phyloP scores from a whole-genome alignment of 2,888 invertebrate genomes.

The Elysia crispata region DNA sequence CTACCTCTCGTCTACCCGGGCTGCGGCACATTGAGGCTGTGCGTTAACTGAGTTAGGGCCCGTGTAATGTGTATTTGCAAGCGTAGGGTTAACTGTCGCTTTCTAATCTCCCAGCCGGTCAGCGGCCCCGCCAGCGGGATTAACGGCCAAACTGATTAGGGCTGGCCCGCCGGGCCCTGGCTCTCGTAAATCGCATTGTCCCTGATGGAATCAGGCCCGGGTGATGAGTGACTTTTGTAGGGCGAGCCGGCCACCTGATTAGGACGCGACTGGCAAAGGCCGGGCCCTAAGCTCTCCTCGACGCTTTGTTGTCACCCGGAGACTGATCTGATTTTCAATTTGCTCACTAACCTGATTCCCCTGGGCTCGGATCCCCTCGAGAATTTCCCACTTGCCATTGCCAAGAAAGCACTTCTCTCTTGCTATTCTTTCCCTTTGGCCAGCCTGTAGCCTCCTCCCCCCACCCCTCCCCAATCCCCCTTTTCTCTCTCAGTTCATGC shows the following conservation, averaged over 20 bases:
- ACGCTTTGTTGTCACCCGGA: slow-evolving; percentile 58
- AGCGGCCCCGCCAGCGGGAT: slow-evolving; percentile 23
- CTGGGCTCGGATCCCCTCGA: slow-evolving; percentile 42
- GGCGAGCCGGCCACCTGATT: slow-evolving; percentile 46
- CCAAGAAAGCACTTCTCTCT: too few species aligned
- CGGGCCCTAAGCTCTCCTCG: slow-evolving; percentile 44
- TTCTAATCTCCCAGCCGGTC: slow-evolving; percentile 45
- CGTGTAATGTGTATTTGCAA: slow-evolving; percentile 47
- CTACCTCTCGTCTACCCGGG: too few species aligned
- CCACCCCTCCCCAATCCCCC: too few species aligned
- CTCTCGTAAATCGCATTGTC: slow-evolving; percentile 47
- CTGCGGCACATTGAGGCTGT: too few species aligned
- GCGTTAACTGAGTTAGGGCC: slow-evolving; percentile 34
- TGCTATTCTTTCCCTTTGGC: too few species aligned
- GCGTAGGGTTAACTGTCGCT: slow-evolving; percentile 49
- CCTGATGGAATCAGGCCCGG: slow-evolving; percentile 50
- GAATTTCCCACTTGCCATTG: slow-evolving; percentile 39
- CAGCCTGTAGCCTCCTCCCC: too few species aligned
- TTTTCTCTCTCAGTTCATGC: too few species aligned
- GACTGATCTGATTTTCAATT: slow-evolving; percentile 70
- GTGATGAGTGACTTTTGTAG: slow-evolving; percentile 61
- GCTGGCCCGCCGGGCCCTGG: slow-evolving; percentile 29
- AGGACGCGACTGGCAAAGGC: slow-evolving; percentile 42
- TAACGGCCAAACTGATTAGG: slow-evolving; percentile 46
- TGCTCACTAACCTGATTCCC: slow-evolving; percentile 63